Evolutionary conservation across 2,797 vertebrate species (phyloP).

Genomic region (Sternotherus odoratus): DNA sequence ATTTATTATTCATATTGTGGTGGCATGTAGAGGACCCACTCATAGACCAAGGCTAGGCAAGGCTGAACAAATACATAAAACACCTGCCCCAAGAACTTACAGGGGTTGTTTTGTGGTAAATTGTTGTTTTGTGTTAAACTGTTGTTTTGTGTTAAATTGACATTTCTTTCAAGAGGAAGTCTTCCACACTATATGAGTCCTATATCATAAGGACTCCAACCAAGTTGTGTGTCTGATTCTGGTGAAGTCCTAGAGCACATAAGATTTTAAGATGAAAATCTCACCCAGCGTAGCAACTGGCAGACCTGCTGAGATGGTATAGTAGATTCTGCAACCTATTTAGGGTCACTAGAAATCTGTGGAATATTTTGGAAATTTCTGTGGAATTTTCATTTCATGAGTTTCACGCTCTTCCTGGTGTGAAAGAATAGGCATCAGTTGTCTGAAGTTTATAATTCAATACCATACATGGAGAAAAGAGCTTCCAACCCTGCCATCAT

Average conservation of each 20-base stretch:
- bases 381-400: not conserved
- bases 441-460: not conserved
- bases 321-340: not conserved
- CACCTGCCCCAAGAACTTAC: no score
- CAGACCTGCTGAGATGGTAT: not conserved
- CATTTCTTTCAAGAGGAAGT: no score
- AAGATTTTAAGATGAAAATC: not conserved
- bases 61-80: no score
- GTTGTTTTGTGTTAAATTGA: no score
- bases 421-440: not conserved
- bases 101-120: no score
- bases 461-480: no score
- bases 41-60: no score
- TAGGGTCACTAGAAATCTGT: constrained; percentile 10
- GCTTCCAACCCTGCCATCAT: not conserved
- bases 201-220: no score
- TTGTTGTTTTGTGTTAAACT: no score
- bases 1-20: not conserved
- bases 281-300: not conserved
- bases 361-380: constrained; percentile 4
- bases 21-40: not conserved
- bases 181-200: no score
- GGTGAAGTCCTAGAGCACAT: not conserved
- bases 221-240: no score
- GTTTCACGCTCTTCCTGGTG: not conserved